These are phyloP conservation scores for Bungarus multicinctus DNA, from an alignment of 2,113 vertebrate species.

Conservation along the genomic window DNA sequence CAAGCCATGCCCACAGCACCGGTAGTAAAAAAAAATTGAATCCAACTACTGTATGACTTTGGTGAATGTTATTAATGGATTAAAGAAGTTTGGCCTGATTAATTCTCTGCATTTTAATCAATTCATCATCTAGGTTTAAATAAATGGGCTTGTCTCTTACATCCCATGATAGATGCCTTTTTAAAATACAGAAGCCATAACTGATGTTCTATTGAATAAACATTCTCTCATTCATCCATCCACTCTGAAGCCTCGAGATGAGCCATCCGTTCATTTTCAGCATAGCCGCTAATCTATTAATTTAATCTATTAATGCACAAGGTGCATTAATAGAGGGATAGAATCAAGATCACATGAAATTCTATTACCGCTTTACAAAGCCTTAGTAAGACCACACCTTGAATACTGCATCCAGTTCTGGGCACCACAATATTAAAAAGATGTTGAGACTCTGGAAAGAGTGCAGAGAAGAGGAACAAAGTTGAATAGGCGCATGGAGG, in stretches of 20 bases:
- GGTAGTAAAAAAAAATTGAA: too few relatives aligned
- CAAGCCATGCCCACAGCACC: too few relatives aligned
- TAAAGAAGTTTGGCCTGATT: neutral
- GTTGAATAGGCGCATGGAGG: too few relatives aligned
- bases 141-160: neutral
- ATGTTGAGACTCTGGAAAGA: neutral
- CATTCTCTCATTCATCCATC: neutral
- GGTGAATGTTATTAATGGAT: neutral
- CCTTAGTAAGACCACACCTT: neutral
- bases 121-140: neutral
- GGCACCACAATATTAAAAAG: neutral
- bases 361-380: neutral
- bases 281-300: neutral
- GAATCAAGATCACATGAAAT: neutral
- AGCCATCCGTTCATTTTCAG: neutral
- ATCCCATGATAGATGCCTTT: neutral
- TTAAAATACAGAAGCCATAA: neutral
- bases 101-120: neutral
- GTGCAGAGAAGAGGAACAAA: neutral
- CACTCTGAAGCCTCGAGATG: neutral
- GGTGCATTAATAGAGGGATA: neutral
- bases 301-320: neutral
- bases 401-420: neutral
- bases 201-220: neutral
- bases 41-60: too few relatives aligned